These are phyloP conservation scores for Pseudorectes ferrugineus DNA, from an alignment of 2,113 vertebrate genomes.

Conservation along the genomic window DNA sequence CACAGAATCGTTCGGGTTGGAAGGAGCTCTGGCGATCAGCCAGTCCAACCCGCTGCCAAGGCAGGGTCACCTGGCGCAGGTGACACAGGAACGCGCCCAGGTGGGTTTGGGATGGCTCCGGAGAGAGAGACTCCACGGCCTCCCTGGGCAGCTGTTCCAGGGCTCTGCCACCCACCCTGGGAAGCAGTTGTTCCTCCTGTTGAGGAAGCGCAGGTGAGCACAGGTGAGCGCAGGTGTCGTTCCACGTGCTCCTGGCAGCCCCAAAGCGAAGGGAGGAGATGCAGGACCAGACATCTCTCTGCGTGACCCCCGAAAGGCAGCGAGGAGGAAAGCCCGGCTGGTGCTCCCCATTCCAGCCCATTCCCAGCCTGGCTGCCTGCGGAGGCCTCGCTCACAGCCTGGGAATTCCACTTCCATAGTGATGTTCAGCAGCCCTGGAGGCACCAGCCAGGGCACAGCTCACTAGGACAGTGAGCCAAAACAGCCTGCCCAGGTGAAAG, in stretches of 20 bases:
- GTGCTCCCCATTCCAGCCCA: fast-evolving
- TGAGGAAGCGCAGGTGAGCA: neutral
- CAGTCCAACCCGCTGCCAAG: neutral
- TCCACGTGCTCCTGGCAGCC: fast-evolving
- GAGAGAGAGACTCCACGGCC: no score
- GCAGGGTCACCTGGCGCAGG: neutral
- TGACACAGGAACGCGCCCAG: neutral
- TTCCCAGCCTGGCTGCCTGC: fast-evolving
- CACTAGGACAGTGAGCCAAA: neutral
- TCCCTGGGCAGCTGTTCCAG: neutral
- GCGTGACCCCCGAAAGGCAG: neutral
- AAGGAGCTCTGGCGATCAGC: no score
- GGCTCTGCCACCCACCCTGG: neutral
- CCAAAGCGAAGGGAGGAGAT: fast-evolving
- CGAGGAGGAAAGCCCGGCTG: fast-evolving
- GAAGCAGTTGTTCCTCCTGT: fast-evolving
- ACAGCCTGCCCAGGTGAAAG: neutral
- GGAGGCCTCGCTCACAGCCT: neutral
- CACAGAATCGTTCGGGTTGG: neutral
- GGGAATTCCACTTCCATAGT: fast-evolving
- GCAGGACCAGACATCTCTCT: no score
- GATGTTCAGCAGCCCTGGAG: neutral
- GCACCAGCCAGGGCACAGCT: neutral
- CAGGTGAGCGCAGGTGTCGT: neutral
- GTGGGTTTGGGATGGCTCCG: neutral